A percentile compares a stretch with the other conserved stretches of the same genome.
Conservation (phyloP, 2,113 vertebrate species). For the Gymnorhina tibicen region DNA sequence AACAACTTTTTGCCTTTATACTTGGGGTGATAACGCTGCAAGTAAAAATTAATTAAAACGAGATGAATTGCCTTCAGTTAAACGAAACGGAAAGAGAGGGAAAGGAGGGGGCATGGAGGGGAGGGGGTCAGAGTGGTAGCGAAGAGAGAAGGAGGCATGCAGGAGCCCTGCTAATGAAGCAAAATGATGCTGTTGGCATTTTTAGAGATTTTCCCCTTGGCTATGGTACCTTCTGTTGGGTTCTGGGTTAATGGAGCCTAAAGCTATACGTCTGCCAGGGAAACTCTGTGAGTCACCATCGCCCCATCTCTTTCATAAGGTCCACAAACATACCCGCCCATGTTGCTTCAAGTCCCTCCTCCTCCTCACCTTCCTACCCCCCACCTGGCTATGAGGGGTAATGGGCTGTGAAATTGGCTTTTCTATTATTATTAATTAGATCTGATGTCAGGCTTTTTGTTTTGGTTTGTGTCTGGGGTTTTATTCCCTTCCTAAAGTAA, state of each 20-base stretch:
- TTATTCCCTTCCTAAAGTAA: background rate
- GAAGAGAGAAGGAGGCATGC: background rate
- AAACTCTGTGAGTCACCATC: background rate
- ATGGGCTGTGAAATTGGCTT: conserved; percentile 75
- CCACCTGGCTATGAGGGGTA: conserved; percentile 50
- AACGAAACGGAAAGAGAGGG: conserved; percentile 71
- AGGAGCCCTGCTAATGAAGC: conserved; percentile 69
- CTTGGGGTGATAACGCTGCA: conserved; percentile 77
- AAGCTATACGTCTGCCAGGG: conserved; percentile 31
- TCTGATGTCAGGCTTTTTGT: conserved; percentile 53
- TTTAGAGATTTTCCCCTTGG: conserved; percentile 53
- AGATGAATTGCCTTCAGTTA: conserved; percentile 84
- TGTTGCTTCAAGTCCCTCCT: conserved; percentile 63
- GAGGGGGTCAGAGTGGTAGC: background rate
- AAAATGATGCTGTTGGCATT: conserved; percentile 65
- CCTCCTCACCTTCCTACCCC: conserved; percentile 48
- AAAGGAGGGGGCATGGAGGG: conserved; percentile 33
- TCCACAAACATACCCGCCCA: conserved; percentile 42
- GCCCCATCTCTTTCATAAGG: conserved; percentile 15
- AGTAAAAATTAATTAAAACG: conserved; percentile 87
- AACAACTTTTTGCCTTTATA: conserved; percentile 77
- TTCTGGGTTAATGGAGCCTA: conserved; percentile 63
- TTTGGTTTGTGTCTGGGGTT: background rate
- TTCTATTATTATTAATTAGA: conserved; percentile 78
- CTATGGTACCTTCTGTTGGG: conserved; percentile 49